phyloP scores from a whole-genome alignment of 2,888 invertebrate genomes.

The Drosophila suboccidentalis region DNA sequence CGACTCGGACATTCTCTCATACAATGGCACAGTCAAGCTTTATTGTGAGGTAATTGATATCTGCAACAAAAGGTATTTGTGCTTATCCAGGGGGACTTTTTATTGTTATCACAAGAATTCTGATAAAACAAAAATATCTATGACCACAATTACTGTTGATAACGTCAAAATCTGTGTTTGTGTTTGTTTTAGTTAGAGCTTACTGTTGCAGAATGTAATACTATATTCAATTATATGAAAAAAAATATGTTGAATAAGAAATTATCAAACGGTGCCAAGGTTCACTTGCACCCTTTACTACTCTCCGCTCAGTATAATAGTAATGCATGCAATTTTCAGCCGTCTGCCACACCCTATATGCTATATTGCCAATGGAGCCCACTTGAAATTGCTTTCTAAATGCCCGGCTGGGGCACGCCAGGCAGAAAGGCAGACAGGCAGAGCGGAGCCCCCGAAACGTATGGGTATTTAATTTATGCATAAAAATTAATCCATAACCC shows the following conservation, averaged over 20 bases:
- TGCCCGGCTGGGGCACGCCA: slow-evolving; percentile 43
- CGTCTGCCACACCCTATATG: slow-evolving; percentile 62
- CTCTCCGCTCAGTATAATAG: not conserved
- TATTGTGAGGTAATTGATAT: slow-evolving; percentile 27
- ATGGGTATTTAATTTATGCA: slow-evolving; percentile 79
- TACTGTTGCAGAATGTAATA: slow-evolving; percentile 9
- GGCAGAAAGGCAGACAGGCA: slow-evolving; percentile 25
- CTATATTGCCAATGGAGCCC: slow-evolving; percentile 32
- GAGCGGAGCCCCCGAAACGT: slow-evolving; percentile 44
- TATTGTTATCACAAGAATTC: slow-evolving; percentile 24
- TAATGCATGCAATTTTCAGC: slow-evolving; percentile 40
- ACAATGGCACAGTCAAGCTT: slow-evolving; percentile 16
- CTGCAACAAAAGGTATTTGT: slow-evolving; percentile 13
- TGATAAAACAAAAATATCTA: not conserved
- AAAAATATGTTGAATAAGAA: not conserved
- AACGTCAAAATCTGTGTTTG: not conserved
- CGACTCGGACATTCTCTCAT: slow-evolving; percentile 3
- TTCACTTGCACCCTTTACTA: slow-evolving; percentile 21
- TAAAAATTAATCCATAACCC: slow-evolving; percentile 80
- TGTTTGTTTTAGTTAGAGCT: not conserved
- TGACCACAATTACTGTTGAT: not conserved
- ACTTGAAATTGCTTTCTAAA: slow-evolving; percentile 78
- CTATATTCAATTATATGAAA: slow-evolving; percentile 5
- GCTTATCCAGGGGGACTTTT: not conserved
- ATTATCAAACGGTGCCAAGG: slow-evolving; percentile 14